Evolutionary conservation across 2,113 vertebrate species (phyloP).

Genomic region (Aythya baeri): DNA sequence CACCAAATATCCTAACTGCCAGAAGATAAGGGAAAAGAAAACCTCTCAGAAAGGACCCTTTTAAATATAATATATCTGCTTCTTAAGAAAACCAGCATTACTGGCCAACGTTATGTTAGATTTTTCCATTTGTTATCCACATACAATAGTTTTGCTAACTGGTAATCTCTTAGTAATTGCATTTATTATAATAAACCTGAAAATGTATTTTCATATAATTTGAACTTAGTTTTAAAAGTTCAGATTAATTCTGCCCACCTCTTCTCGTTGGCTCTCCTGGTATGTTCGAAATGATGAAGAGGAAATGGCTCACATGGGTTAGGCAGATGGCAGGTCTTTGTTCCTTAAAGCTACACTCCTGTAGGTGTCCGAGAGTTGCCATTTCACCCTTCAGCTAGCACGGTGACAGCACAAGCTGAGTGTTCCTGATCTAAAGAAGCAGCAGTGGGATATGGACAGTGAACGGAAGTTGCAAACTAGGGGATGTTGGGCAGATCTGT

Average conservation of each 20-base stretch:
- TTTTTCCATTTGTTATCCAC: constrained; percentile 70
- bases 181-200: constrained; percentile 64
- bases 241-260: constrained; percentile 45
- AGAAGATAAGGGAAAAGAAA: constrained; percentile 63
- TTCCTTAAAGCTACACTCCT: not conserved
- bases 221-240: constrained; percentile 50
- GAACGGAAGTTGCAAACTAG: constrained; percentile 44
- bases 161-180: constrained; percentile 74
- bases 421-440: not conserved
- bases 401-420: not conserved
- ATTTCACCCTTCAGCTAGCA: not conserved
- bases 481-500: constrained; percentile 53
- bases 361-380: not conserved
- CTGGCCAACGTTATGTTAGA: constrained; percentile 69
- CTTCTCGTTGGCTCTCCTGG: constrained; percentile 22
- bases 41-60: constrained; percentile 56
- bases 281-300: constrained; percentile 25
- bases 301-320: constrained; percentile 1
- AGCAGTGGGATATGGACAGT: constrained; percentile 9
- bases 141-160: constrained; percentile 72
- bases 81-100: constrained; percentile 72
- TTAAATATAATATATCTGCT: constrained; percentile 61
- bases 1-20: constrained; percentile 74
- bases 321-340: constrained; percentile 12
- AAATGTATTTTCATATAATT: constrained; percentile 52